Evolutionary conservation across 1,140 invertebrate genomes (phyloP).

Genomic region (Agrilus planipennis): DNA sequence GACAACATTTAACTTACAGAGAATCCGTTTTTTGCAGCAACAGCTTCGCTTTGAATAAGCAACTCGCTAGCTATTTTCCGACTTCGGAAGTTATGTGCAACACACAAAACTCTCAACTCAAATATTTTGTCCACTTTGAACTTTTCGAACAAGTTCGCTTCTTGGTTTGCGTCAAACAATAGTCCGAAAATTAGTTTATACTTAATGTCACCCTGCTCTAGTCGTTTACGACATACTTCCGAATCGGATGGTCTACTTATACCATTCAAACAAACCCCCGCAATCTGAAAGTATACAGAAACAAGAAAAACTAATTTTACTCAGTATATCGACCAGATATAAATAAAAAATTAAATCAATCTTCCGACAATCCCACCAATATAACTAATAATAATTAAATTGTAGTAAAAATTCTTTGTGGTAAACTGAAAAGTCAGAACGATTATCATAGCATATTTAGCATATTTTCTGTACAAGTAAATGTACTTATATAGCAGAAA

Average conservation of each 20-base stretch:
- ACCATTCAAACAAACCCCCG: slow-evolving; percentile 54
- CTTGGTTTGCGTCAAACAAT: slow-evolving; percentile 48
- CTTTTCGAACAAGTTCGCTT: slow-evolving; percentile 46
- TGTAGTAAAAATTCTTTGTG: no score
- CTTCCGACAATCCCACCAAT: no score
- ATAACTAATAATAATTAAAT: no score
- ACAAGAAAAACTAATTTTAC: no score
- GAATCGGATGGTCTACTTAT: slow-evolving; percentile 44
- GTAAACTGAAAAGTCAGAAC: no score
- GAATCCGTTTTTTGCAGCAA: slow-evolving; percentile 53
- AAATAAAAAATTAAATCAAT: no score
- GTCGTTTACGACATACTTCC: slow-evolving; percentile 42
- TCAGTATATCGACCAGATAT: no score
- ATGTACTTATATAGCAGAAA: no score
- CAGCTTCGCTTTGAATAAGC: slow-evolving; percentile 47
- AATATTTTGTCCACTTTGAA: slow-evolving; percentile 61
- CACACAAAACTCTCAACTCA: slow-evolving; percentile 67
- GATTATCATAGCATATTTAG: no score
- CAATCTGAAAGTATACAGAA: slow-evolving; percentile 48
- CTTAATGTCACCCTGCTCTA: slow-evolving; percentile 41
- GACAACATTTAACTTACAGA: slow-evolving; percentile 45
- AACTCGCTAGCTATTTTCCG: slow-evolving; percentile 58
- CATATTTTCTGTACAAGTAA: no score
- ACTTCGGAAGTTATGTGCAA: slow-evolving; percentile 54
- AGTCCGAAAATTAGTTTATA: slow-evolving; percentile 55